Percentiles rank a stretch among this genome's conserved stretches.
phyloP scores from a whole-genome alignment of 2,888 invertebrate species.

The Andrena fulva region DNA sequence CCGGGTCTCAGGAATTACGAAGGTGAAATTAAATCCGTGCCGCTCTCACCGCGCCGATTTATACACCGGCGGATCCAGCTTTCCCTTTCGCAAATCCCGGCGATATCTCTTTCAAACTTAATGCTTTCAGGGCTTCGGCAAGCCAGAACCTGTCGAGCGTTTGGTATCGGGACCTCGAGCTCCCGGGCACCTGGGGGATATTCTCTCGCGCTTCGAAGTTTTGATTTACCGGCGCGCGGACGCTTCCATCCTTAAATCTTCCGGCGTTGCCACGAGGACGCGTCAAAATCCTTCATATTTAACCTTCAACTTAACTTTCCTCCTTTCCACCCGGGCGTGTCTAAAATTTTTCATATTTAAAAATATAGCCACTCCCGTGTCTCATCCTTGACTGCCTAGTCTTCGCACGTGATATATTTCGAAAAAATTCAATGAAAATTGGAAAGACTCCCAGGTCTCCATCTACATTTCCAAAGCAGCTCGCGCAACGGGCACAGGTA shows the following conservation, averaged over 20 bases:
- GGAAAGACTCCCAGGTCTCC: not conserved
- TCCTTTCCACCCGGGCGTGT: not conserved
- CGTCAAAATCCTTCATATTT: not conserved
- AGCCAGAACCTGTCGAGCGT: constrained; percentile 35
- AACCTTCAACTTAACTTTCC: too few relatives aligned
- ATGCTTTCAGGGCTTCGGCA: not conserved
- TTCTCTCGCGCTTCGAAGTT: constrained; percentile 7
- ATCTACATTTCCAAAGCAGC: not conserved
- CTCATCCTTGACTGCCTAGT: too few relatives aligned
- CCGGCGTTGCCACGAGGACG: not conserved
- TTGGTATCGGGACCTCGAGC: not conserved
- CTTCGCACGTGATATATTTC: too few relatives aligned
- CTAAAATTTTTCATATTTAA: too few relatives aligned
- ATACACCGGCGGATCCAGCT: constrained; percentile 45
- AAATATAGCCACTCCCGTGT: too few relatives aligned
- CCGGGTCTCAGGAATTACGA: constrained; percentile 44
- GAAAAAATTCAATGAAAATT: too few relatives aligned
- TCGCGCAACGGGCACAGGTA: not conserved
- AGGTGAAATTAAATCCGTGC: constrained; percentile 62
- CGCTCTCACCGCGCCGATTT: constrained; percentile 39
- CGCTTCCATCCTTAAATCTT: constrained; percentile 1
- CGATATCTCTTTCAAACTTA: constrained; percentile 56
- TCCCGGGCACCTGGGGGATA: not conserved
- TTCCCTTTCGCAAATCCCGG: constrained; percentile 44
- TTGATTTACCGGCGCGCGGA: constrained; percentile 19